Conservation (phyloP, 2,113 vertebrate genomes). For the Cottus gobio region DNA sequence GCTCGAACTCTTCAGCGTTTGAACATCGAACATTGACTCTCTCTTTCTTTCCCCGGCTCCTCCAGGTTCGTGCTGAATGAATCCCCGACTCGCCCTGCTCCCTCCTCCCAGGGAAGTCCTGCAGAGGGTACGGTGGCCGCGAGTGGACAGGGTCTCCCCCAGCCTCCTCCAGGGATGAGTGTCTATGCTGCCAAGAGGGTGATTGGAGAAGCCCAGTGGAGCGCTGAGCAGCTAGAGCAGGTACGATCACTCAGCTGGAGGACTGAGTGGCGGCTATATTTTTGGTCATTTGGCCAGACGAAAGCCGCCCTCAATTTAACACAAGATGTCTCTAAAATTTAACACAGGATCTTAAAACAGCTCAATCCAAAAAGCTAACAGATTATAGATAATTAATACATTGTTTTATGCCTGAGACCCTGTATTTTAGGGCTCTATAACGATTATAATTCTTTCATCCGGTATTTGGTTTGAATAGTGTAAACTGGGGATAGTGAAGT, state of each 20-base stretch:
- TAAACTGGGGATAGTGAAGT: slow-evolving; percentile 97
- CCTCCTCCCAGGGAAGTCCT: slow-evolving; percentile 84
- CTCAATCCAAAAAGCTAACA: neutral
- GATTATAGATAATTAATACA: neutral
- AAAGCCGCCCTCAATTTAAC: too few relatives aligned
- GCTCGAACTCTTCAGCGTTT: neutral
- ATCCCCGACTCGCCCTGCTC: slow-evolving; percentile 89
- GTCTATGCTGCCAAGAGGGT: slow-evolving; percentile 96
- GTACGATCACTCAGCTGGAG: slow-evolving; percentile 70
- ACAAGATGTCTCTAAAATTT: neutral
- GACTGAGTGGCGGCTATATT: neutral
- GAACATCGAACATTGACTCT: neutral
- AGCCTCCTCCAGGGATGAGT: slow-evolving; percentile 97
- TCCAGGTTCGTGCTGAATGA: slow-evolving; percentile 94
- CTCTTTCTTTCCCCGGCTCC: neutral
- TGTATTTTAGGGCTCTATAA: neutral
- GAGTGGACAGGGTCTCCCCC: slow-evolving; percentile 87
- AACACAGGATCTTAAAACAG: neutral
- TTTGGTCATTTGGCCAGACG: neutral
- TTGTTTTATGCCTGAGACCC: neutral
- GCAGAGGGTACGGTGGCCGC: slow-evolving; percentile 77
- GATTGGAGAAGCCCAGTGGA: slow-evolving; percentile 96
- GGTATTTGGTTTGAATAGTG: slow-evolving; percentile 82
- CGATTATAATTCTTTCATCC: neutral
- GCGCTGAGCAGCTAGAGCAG: slow-evolving; percentile 96